Percentiles rank a stretch among this genome's conserved stretches.
Conservation (phyloP, 92 coral and sea anemone genomes). For the Micromussa lordhowensis region DNA sequence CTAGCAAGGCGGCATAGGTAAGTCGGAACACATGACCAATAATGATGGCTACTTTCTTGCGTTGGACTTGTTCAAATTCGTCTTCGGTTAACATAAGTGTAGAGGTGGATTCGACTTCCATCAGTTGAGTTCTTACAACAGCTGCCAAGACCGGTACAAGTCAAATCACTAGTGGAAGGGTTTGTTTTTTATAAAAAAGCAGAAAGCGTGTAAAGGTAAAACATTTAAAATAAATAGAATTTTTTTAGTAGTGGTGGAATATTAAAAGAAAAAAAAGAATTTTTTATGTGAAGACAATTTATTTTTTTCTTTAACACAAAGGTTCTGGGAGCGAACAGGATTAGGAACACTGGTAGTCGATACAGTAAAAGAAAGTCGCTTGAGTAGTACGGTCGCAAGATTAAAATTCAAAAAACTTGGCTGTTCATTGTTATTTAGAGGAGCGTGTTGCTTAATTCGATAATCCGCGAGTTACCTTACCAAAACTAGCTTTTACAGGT, state of each 20-base stretch:
- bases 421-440: slow-evolving; percentile 93
- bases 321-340: slow-evolving; percentile 95
- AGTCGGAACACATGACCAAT: no score
- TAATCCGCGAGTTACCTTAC: slow-evolving; percentile 92
- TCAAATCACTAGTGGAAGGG: no score
- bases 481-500: slow-evolving; percentile 83
- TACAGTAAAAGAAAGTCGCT: slow-evolving; percentile 89
- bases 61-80: no score
- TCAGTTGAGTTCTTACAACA: no score
- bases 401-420: slow-evolving; percentile 91
- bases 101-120: no score
- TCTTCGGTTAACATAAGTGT: no score
- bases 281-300: slow-evolving; percentile 82
- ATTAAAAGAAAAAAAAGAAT: slow-evolving; percentile 86
- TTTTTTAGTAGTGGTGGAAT: slow-evolving; percentile 78
- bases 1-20: no score
- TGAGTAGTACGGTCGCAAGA: slow-evolving; percentile 94
- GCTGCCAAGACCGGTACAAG: no score
- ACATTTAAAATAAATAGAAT: slow-evolving; percentile 70
- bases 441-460: slow-evolving; percentile 97
- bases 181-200: slow-evolving; percentile 83
- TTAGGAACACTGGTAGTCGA: slow-evolving; percentile 98
- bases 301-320: slow-evolving; percentile 81
- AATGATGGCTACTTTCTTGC: no score
- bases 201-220: slow-evolving; percentile 77